Conservation (phyloP, 2,888 invertebrate species). For the Venusia cambrica region DNA sequence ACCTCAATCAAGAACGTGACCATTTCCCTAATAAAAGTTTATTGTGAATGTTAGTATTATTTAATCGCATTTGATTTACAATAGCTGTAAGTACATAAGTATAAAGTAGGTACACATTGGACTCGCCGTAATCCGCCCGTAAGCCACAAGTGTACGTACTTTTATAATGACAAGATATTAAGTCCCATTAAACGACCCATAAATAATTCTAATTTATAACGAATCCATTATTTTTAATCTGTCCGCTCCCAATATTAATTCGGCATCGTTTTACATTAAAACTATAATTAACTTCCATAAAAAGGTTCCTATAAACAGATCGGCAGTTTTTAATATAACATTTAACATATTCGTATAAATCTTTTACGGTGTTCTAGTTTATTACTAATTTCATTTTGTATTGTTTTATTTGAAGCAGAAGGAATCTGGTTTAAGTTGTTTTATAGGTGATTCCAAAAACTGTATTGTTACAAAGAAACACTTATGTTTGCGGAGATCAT, state of each 20-base stretch:
- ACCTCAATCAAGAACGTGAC: conserved; percentile 5
- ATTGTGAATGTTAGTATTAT: conserved; percentile 16
- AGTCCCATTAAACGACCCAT: conserved; percentile 59
- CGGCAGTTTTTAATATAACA: conserved; percentile 59
- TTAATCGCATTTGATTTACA: conserved; percentile 16
- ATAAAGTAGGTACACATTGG: too few species aligned
- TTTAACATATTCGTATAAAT: conserved; percentile 68
- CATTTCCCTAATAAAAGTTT: conserved; percentile 2
- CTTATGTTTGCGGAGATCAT: neutral
- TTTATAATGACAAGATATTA: conserved; percentile 54
- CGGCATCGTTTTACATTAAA: conserved; percentile 70
- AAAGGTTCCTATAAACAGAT: conserved; percentile 60
- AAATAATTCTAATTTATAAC: conserved; percentile 73
- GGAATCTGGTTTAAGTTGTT: conserved; percentile 1
- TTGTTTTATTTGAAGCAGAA: conserved; percentile 24
- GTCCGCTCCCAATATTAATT: conserved; percentile 67
- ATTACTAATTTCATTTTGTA: conserved; percentile 40
- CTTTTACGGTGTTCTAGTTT: conserved; percentile 61
- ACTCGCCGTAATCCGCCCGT: conserved; percentile 22
- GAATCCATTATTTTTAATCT: conserved; percentile 68
- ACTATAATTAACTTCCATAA: conserved; percentile 74
- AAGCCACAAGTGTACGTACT: conserved; percentile 23
- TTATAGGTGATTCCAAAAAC: neutral
- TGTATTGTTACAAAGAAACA: conserved; percentile 3
- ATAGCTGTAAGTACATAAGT: conserved; percentile 20